Base-by-base conservation (phyloP, 92 coral and sea anemone genomes). In the Nematostella vectensis region DNA sequence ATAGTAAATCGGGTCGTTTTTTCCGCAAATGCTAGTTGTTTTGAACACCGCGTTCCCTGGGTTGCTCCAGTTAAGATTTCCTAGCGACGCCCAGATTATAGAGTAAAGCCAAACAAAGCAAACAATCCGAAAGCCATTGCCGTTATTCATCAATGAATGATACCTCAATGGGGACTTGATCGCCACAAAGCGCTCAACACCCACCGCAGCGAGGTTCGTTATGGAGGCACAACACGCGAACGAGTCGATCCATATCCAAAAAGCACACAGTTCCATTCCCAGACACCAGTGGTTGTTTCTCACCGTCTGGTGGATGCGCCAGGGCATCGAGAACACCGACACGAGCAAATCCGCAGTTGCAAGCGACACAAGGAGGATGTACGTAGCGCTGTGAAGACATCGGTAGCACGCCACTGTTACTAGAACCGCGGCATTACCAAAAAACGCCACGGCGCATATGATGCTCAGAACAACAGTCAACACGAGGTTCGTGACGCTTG, bases 191-290 rank as follows among this genome's bases (percentile, higher is more conserved):
- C 94, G 58, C 61, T 83, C 94, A 20, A 83, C 64, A n/a, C 87
- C 80, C 11, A 83, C 81, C 2, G 79, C 83, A 3, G 94, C 79
- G 13, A 83, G 65, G 66, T 82, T 83, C 3, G 82, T 71, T 13
- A 83, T 69, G 1, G 94, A 83, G 11, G 94, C 74, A 52, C 94
- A 76, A 47, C 94, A 83, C 3, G 76, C 82, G n/a, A 74, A 76
- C 29, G 80, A 64, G 62, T 83, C 94, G 0, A 76, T 61, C 94
- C 94, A 83, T 55, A 79, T 57, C 94, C 94, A 83, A 28, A 83
- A 65, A 4, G 76, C 94, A 25, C 94, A 83, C 0, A 59, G 42
- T 4, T 58, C 59, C 13, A 50, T 48, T 22, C 67, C 54, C n/a
- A 80, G 55, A 39, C 94, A 85, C 94, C 87, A 84, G 21, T 50